Conservation (phyloP, 2,113 vertebrate species). For the Microcebus lehilahytsara region DNA sequence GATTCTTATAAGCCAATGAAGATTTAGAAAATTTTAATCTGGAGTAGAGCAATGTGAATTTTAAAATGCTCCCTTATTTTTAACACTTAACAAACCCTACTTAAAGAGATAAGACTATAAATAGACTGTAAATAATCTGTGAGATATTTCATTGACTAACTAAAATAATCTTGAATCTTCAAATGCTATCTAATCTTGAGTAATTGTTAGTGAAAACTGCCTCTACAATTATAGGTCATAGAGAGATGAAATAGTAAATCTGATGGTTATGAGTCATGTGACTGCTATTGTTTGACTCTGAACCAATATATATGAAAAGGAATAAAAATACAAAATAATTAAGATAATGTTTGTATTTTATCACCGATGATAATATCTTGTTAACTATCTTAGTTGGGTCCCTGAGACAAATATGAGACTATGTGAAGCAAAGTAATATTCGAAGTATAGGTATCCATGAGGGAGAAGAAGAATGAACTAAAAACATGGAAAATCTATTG, state of each 20-base stretch:
- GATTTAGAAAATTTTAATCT: neutral
- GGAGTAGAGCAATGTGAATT: neutral
- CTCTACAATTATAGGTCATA: neutral
- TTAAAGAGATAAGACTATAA: neutral
- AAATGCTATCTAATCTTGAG: neutral
- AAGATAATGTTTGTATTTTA: neutral
- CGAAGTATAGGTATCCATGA: too few species aligned
- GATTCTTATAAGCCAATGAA: neutral
- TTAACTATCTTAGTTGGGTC: neutral
- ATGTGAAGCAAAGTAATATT: too few species aligned
- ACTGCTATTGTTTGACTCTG: neutral
- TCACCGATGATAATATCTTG: neutral
- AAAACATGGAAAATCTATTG: too few species aligned
- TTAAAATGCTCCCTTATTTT: neutral
- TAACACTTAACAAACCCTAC: neutral
- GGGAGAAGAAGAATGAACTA: too few species aligned
- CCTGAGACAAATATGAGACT: too few species aligned
- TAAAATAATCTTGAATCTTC: neutral
- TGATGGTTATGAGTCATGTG: neutral
- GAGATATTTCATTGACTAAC: neutral
- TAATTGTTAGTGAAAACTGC: neutral
- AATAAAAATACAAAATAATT: neutral
- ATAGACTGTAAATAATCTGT: neutral
- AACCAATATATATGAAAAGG: neutral
- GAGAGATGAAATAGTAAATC: neutral